Evolutionary conservation across 2,888 invertebrate genomes (phyloP).

Genomic region (Tiphia femorata): DNA sequence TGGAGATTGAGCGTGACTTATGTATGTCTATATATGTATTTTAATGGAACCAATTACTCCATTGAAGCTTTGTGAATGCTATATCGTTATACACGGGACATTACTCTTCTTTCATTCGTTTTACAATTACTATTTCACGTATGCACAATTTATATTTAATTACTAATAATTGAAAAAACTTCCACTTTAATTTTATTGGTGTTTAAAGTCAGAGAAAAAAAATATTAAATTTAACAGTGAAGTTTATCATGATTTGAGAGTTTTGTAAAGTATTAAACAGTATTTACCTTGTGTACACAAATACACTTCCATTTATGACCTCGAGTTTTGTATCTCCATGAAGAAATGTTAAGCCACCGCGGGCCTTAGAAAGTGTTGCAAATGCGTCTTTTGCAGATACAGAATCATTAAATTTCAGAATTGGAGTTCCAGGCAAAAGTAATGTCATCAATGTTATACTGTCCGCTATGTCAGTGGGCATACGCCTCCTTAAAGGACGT

Average conservation of each 20-base stretch:
- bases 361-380: slow-evolving; percentile 66
- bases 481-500: slow-evolving; percentile 46
- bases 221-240: too few relatives aligned
- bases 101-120: too few relatives aligned
- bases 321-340: slow-evolving; percentile 71
- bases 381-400: slow-evolving; percentile 57
- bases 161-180: too few relatives aligned
- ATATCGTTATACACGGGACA: too few relatives aligned
- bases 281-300: slow-evolving; percentile 80
- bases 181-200: too few relatives aligned
- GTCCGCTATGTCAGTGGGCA: slow-evolving; percentile 70
- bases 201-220: neutral
- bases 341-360: slow-evolving; percentile 75
- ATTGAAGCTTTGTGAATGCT: too few relatives aligned
- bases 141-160: too few relatives aligned
- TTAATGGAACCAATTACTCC: slow-evolving; percentile 5
- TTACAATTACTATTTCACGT: too few relatives aligned
- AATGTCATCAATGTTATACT: slow-evolving; percentile 77
- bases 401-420: slow-evolving; percentile 69
- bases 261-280: neutral
- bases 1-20: slow-evolving; percentile 13
- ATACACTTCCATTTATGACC: slow-evolving; percentile 70
- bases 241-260: too few relatives aligned
- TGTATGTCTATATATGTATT: neutral
- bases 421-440: slow-evolving; percentile 84